A percentile compares a stretch with the other conserved stretches of the same genome.
These are phyloP conservation scores for Adelosebastes latens DNA, from an alignment of 2,797 vertebrate genomes.

Conservation along the genomic window DNA sequence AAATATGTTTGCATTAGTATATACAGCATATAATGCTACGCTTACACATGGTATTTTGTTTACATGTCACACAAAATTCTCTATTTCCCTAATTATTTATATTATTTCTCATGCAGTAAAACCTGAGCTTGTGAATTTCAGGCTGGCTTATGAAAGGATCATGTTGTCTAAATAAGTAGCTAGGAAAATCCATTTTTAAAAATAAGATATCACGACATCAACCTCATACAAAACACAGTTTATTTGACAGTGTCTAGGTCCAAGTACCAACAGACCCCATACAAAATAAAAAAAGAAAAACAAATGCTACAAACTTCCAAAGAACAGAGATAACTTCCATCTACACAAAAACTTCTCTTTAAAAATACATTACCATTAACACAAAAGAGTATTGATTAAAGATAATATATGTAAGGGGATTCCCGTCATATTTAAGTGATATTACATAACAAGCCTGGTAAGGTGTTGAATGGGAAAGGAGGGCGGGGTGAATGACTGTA, in stretches of 20 bases:
- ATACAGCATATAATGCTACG: background rate
- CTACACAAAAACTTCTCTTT: constrained; percentile 85
- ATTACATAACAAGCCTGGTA: constrained; percentile 61
- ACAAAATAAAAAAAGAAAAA: constrained; percentile 66
- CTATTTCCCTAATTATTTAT: too few relatives aligned
- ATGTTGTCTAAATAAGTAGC: background rate
- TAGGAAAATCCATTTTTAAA: background rate
- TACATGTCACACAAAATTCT: background rate
- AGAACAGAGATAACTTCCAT: constrained; percentile 79
- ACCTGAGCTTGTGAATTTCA: background rate
- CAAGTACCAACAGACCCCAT: constrained; percentile 82
- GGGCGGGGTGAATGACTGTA: constrained; percentile 16
- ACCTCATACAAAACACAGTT: constrained; percentile 80
- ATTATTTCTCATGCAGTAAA: background rate
- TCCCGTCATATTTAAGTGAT: constrained; percentile 66
- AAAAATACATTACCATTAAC: constrained; percentile 87
- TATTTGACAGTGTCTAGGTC: constrained; percentile 85
- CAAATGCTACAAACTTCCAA: constrained; percentile 81
- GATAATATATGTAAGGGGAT: constrained; percentile 72
- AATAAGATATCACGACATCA: background rate
- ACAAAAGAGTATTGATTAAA: constrained; percentile 78
- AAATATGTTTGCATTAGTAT: background rate
- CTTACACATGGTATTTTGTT: background rate
- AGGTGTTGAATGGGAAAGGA: constrained; percentile 40
- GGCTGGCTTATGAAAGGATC: background rate